phyloP scores from a whole-genome alignment of 2,797 vertebrate genomes.

The Melanotaenia pygmaea region DNA sequence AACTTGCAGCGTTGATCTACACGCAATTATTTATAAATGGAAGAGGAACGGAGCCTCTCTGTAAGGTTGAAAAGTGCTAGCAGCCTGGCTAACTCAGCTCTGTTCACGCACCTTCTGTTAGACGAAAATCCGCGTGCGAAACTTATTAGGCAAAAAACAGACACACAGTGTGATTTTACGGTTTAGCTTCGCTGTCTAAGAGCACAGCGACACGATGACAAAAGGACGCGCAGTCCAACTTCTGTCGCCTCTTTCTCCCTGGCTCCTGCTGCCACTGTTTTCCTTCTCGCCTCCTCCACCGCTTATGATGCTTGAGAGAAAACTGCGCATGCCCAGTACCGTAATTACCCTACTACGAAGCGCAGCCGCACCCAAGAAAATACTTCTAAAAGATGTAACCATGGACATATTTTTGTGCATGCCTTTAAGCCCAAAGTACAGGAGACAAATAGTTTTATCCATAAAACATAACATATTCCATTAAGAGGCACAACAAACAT shows the following conservation, averaged over 20 bases:
- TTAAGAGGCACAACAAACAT: background rate
- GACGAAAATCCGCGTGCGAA: conserved; percentile 21
- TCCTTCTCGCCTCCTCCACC: conserved; percentile 65
- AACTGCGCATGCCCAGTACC: conserved; percentile 72
- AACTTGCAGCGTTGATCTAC: conserved; percentile 36
- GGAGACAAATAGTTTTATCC: background rate
- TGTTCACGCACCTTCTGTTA: conserved; percentile 61
- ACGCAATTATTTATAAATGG: conserved; percentile 4
- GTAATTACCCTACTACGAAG: conserved; percentile 59
- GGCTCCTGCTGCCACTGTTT: conserved; percentile 59
- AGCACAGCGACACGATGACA: conserved; percentile 42
- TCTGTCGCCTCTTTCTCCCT: conserved; percentile 49
- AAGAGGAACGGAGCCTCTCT: conserved; percentile 28
- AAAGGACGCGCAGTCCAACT: conserved; percentile 74
- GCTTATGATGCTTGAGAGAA: conserved; percentile 42
- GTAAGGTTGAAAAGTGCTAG: conserved; percentile 57
- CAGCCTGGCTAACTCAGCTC: conserved; percentile 70
- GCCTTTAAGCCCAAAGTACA: background rate
- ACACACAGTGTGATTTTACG: conserved; percentile 7
- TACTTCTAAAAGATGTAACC: no score
- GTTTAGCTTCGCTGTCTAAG: conserved; percentile 12
- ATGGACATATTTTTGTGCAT: background rate
- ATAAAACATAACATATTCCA: background rate
- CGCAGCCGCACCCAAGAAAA: conserved; percentile 39
- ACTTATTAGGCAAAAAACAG: conserved; percentile 3